These are phyloP conservation scores for Hylaeus anthracinus DNA, from an alignment of 1,140 invertebrate genomes.

Conservation along the genomic window DNA sequence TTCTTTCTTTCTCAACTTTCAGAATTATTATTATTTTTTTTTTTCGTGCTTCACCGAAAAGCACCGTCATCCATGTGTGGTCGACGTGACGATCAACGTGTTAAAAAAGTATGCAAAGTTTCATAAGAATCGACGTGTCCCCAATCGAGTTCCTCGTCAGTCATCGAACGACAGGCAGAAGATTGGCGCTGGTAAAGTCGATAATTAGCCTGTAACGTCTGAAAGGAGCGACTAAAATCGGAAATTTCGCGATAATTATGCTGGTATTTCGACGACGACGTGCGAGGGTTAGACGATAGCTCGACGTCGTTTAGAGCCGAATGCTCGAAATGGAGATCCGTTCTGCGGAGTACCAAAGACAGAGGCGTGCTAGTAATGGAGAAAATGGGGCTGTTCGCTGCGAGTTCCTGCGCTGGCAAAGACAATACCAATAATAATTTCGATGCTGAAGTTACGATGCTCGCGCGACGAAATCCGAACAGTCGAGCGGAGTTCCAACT, in stretches of 20 bases:
- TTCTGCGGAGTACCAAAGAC: not conserved
- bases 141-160: too few species aligned
- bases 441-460: slow-evolving; percentile 39
- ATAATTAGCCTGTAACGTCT: slow-evolving; percentile 52
- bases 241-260: slow-evolving; percentile 17
- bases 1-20: too few species aligned
- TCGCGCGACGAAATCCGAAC: slow-evolving; percentile 2
- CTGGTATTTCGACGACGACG: slow-evolving; percentile 16
- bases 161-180: slow-evolving; percentile 21
- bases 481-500: not conserved
- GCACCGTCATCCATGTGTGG: too few species aligned
- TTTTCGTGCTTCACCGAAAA: too few species aligned
- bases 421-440: slow-evolving; percentile 37
- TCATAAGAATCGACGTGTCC: too few species aligned
- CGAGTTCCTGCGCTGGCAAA: slow-evolving; percentile 34
- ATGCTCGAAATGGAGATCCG: slow-evolving; percentile 7
- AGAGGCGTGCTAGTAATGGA: slow-evolving; percentile 6
- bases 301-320: not conserved
- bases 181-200: slow-evolving; percentile 27
- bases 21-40: too few species aligned
- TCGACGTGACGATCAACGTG: too few species aligned
- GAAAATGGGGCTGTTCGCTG: slow-evolving; percentile 42
- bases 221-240: slow-evolving; percentile 8
- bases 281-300: not conserved
- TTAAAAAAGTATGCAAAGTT: too few species aligned